Conservation (phyloP, 1,140 invertebrate genomes). For the Eumaeus atala region DNA sequence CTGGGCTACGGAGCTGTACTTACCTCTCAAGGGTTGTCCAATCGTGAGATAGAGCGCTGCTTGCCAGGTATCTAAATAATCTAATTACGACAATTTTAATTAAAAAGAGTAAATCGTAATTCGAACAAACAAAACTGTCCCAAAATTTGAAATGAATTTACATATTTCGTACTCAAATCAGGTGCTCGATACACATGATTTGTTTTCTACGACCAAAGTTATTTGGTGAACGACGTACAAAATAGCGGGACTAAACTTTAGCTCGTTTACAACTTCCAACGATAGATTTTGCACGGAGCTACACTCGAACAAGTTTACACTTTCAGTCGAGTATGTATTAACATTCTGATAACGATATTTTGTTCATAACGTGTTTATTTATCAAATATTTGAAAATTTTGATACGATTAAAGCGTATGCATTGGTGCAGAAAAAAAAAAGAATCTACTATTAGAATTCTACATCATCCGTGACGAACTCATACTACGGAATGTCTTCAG, state of each 20-base stretch:
- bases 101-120: too few species aligned
- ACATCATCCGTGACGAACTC: too few species aligned
- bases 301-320: slow-evolving; percentile 36
- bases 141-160: not conserved
- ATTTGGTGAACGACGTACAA: slow-evolving; percentile 10
- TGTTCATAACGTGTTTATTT: not conserved
- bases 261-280: slow-evolving; percentile 32
- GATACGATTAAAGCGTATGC: too few species aligned
- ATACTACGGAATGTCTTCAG: too few species aligned
- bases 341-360: slow-evolving; percentile 23
- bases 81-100: too few species aligned
- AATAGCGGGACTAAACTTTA: slow-evolving; percentile 24
- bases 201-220: not conserved
- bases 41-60: too few species aligned
- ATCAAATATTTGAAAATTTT: too few species aligned
- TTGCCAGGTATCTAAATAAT: too few species aligned
- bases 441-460: too few species aligned
- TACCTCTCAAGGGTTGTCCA: too few species aligned
- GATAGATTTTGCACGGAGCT: slow-evolving; percentile 37
- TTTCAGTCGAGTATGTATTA: slow-evolving; percentile 30
- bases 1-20: too few species aligned
- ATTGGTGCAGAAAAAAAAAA: too few species aligned
- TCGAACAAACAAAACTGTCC: not conserved
- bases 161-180: not conserved
- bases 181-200: not conserved